A percentile compares a stretch with the other conserved stretches of the same genome.
Evolutionary conservation across 2,113 vertebrate species (phyloP).

Genomic region (Sceloporus undulatus): DNA sequence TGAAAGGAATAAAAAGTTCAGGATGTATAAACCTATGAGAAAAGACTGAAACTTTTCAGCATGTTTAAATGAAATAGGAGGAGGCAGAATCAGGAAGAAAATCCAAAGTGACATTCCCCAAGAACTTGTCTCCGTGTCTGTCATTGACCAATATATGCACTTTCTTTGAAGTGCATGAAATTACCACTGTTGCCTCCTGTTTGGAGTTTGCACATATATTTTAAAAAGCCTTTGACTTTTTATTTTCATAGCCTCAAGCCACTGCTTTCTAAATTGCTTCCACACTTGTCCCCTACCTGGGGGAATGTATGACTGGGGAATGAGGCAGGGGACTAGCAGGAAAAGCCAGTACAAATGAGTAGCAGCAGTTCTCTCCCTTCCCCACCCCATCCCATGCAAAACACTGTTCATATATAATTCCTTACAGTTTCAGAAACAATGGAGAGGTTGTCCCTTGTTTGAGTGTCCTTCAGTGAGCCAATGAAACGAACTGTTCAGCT

Average conservation of each 20-base stretch:
- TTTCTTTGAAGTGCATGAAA: slow-evolving; percentile 4
- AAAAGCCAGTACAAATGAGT: background rate
- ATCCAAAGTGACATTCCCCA: slow-evolving; percentile 2
- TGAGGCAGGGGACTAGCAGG: background rate
- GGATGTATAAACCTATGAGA: background rate
- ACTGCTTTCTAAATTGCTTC: background rate
- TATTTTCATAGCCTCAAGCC: background rate
- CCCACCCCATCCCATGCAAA: background rate
- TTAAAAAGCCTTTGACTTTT: background rate
- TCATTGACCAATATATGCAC: background rate
- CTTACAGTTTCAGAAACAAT: background rate
- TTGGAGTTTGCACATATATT: background rate
- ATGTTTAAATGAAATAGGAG: background rate
- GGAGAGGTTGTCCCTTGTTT: background rate
- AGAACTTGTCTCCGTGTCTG: background rate
- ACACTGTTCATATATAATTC: background rate
- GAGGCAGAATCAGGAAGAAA: background rate
- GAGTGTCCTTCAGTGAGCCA: background rate
- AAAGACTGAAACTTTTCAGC: background rate
- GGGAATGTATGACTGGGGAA: background rate
- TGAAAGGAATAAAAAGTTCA: background rate
- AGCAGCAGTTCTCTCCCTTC: background rate
- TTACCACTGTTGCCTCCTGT: background rate
- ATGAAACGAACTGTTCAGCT: background rate
- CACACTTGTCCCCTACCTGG: background rate